phyloP scores from a whole-genome alignment of 1,140 invertebrate genomes.

The Drosophila ananassae region DNA sequence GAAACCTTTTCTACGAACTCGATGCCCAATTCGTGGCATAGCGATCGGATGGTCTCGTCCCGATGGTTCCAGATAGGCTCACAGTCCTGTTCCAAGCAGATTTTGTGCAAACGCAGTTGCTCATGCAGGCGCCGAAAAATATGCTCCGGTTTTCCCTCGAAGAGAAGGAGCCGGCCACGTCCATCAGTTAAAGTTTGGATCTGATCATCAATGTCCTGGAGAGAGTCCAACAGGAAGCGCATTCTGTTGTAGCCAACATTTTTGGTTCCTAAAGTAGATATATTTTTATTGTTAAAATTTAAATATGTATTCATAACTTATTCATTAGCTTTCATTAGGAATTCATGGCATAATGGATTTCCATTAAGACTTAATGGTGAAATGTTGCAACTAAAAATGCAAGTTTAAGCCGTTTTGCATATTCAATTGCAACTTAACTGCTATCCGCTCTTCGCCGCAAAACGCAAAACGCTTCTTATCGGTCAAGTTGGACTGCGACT shows the following conservation, averaged over 20 bases:
- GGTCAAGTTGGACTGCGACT: constrained; percentile 16
- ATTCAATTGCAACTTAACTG: constrained; percentile 6
- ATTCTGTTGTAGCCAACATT: constrained; percentile 88
- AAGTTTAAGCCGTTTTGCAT: constrained; percentile 5
- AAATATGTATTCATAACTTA: neutral
- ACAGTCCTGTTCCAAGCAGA: constrained; percentile 89
- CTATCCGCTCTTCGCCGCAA: constrained; percentile 21
- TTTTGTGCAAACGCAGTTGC: constrained; percentile 85
- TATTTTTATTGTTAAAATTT: neutral
- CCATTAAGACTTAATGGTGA: neutral
- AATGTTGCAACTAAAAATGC: neutral
- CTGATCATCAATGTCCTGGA: constrained; percentile 88
- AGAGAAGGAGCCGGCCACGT: constrained; percentile 85
- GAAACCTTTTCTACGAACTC: constrained; percentile 87
- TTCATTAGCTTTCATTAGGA: neutral
- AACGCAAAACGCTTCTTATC: constrained; percentile 34
- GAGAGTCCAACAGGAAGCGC: constrained; percentile 89
- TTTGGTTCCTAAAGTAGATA: constrained; percentile 85
- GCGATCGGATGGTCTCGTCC: constrained; percentile 86
- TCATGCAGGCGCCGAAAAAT: constrained; percentile 87
- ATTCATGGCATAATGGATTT: no score
- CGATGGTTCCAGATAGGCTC: constrained; percentile 89
- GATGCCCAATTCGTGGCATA: constrained; percentile 86
- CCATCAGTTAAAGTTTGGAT: constrained; percentile 85
- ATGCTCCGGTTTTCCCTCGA: constrained; percentile 87